Conservation (phyloP, 2,888 invertebrate species). For the Herminia tarsipennalis region DNA sequence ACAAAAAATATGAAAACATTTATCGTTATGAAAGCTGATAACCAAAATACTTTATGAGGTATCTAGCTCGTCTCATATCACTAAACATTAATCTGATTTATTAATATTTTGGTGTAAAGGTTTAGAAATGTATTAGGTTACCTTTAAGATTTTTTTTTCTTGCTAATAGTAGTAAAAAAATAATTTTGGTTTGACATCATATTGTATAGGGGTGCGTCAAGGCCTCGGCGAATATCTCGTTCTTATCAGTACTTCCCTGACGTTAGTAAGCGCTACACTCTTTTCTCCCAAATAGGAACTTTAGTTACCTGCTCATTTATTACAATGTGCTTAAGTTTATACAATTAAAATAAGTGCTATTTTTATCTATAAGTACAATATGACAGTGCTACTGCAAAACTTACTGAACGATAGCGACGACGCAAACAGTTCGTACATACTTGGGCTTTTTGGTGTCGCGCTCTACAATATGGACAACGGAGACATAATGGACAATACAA, state of each 20-base stretch:
- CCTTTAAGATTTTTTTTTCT: no score
- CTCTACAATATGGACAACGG: slow-evolving; percentile 50
- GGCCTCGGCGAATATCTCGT: slow-evolving; percentile 38
- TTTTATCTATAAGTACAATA: no score
- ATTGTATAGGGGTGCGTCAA: slow-evolving; percentile 48
- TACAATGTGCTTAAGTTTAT: slow-evolving; percentile 3
- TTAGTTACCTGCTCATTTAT: background rate
- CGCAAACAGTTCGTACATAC: slow-evolving; percentile 68
- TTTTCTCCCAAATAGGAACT: slow-evolving; percentile 10
- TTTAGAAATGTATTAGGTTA: no score
- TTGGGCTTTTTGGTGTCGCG: slow-evolving; percentile 67
- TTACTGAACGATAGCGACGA: slow-evolving; percentile 45
- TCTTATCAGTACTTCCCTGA: slow-evolving; percentile 52
- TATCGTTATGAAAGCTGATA: no score
- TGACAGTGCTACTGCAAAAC: slow-evolving; percentile 4
- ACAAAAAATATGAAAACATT: no score
- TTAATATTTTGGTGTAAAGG: background rate
- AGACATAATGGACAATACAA: slow-evolving; percentile 76
- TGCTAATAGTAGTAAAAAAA: background rate
- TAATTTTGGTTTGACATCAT: slow-evolving; percentile 31
- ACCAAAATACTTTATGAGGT: no score
- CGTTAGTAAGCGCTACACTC: slow-evolving; percentile 46
- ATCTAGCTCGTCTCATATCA: no score
- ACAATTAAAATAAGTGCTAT: no score
- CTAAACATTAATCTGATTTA: no score